A percentile compares a stretch with the other conserved stretches of the same genome.
These are phyloP conservation scores for Listronotus bonariensis DNA, from an alignment of 1,140 invertebrate genomes.

Conservation along the genomic window DNA sequence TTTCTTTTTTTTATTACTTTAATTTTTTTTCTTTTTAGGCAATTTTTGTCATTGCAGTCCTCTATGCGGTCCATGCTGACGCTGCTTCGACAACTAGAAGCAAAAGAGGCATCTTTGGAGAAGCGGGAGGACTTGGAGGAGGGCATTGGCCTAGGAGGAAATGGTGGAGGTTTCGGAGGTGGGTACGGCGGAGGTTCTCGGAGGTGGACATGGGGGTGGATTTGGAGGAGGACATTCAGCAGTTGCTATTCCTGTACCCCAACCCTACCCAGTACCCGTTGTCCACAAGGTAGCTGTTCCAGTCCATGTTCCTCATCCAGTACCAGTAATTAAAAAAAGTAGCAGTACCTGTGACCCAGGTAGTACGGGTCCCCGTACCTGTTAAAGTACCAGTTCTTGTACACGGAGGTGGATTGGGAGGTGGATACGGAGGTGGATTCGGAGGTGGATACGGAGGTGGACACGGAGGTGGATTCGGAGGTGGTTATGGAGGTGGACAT, in stretches of 20 bases:
- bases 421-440: conserved; percentile 23
- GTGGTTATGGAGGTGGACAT: neutral
- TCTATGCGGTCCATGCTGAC: neutral
- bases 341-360: neutral
- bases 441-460: conserved; percentile 17
- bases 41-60: no score
- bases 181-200: neutral
- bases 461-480: conserved; percentile 17
- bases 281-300: conserved; percentile 19
- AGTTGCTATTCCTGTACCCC: conserved; percentile 16
- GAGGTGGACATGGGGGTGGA: conserved; percentile 1
- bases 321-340: conserved; percentile 3
- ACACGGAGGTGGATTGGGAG: conserved; percentile 1
- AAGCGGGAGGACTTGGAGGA: neutral
- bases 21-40: no score
- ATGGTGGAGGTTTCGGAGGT: neutral
- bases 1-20: no score
- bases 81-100: neutral
- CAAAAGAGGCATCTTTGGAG: no score
- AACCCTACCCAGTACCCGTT: conserved; percentile 15
- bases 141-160: neutral
- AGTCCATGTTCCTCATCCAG: conserved; percentile 21
- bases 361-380: conserved; percentile 12
- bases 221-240: neutral
- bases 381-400: neutral